Evolutionary conservation across 2,888 invertebrate genomes (phyloP), one percentile per base, ranked within the genome.

Genomic region (Drosophila diplacantha): DNA sequence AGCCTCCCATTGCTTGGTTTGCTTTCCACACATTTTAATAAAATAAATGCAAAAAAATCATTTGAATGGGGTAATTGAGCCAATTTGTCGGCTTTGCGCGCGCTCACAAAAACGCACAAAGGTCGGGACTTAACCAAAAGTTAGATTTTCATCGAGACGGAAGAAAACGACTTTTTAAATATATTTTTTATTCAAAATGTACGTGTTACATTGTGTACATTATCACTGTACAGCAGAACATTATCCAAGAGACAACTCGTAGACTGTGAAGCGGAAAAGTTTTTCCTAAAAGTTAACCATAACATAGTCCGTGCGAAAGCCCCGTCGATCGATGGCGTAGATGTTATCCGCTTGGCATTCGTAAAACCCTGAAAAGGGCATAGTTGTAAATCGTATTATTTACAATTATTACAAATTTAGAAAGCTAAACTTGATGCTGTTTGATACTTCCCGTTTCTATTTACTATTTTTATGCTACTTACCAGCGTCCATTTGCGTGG

Each of bases 401-500:
- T 22, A 22, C 5, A 22, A 22, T 18, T 8, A 29, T 12, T 16
- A 24, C 0, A n/a, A 14, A 5, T 24, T 16, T 16, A 16, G 24
- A 5, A 20, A 20, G 12, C 12, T 12, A 3, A 18, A 6, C 14
- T 14, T 22, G 11, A 11, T 24, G 11, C 20, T 11, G n/a, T n/a
- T 2, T 5, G 5, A 41, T 24, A 16, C 16, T n/a, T 24, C 2
- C 3, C 29, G 5, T 12, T 29, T 5, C 5, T 26, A 43, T 20
- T 16, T 11, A 16, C 11, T 9, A 5, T 12, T 22, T 18, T 1
- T 11, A n/a, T 24, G 12, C 11, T 0, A 39, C 55, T 43, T 92
- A 64, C 96, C 96, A 24, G 96, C 96, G 87, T 97, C 96, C 96
- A 96, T 96, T 90, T 97, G 96, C 6, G 96, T 96, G 0, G 96